These are phyloP conservation scores for Brachionus calyciflorus DNA, from an alignment of 1,140 invertebrate genomes.

Conservation along the genomic window DNA sequence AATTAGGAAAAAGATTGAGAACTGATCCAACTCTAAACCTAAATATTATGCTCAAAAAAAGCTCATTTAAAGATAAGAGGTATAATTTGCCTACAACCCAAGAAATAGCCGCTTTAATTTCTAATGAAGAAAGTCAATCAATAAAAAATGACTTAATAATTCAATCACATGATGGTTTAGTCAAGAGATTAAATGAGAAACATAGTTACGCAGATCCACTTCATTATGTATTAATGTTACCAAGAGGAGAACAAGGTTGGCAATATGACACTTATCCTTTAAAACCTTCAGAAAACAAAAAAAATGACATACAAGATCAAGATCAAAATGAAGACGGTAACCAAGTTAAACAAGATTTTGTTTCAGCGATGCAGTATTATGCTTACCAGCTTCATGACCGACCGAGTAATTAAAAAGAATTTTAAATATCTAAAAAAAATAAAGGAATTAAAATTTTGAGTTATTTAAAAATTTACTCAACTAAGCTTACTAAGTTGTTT, in stretches of 20 bases:
- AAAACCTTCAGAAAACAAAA: not conserved
- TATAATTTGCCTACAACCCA: constrained; percentile 55
- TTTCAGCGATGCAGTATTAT: not conserved
- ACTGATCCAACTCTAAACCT: not conserved
- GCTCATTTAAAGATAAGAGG: constrained; percentile 47
- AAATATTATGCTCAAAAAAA: not conserved
- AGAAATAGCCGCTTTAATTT: constrained; percentile 54
- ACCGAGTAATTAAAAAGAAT: not conserved
- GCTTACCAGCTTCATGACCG: not conserved
- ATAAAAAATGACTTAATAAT: not conserved
- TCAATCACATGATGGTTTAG: not conserved
- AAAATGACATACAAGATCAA: not conserved
- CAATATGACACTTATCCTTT: not conserved
- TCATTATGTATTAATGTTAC: constrained; percentile 19
- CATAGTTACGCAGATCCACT: not conserved
- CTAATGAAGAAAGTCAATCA: constrained; percentile 49
- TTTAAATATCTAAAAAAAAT: not conserved
- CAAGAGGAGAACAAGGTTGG: constrained; percentile 15
- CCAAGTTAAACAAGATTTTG: not conserved
- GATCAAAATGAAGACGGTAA: not conserved
- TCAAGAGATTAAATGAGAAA: not conserved
- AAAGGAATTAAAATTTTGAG: not conserved
- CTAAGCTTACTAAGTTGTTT: no score
- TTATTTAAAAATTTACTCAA: no score
- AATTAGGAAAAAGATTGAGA: not conserved